phyloP scores from a whole-genome alignment of 2,888 invertebrate genomes.

The Diachrysia chrysitis region DNA sequence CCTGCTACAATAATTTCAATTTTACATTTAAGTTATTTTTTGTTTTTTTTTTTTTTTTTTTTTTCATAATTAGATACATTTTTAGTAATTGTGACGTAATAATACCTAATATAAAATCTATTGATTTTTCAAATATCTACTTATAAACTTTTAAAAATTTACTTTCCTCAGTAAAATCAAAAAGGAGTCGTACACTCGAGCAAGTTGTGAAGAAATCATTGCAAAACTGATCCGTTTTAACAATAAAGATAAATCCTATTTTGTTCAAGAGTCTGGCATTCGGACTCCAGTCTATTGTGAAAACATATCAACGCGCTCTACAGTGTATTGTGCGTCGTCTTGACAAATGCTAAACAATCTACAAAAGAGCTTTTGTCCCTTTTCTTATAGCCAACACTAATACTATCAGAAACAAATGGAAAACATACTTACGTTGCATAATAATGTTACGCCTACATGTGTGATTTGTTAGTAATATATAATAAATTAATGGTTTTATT shows the following conservation, averaged over 20 bases:
- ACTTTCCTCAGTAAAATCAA: background rate
- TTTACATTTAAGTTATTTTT: too few species aligned
- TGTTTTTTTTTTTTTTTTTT: too few species aligned
- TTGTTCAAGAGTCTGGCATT: background rate
- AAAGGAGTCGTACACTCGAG: background rate
- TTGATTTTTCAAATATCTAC: too few species aligned
- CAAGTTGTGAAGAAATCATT: background rate
- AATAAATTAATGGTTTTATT: too few species aligned
- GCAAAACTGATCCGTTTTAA: constrained; percentile 1
- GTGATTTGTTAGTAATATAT: too few species aligned
- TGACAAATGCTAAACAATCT: constrained; percentile 9
- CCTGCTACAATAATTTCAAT: too few species aligned
- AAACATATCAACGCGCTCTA: constrained; percentile 6
- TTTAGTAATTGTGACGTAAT: too few species aligned
- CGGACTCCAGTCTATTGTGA: background rate
- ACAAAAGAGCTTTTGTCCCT: constrained; percentile 6
- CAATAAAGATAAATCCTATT: constrained; percentile 3
- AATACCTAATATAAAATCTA: too few species aligned
- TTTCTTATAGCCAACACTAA: constrained; percentile 1
- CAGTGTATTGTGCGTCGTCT: constrained; percentile 5
- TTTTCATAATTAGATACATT: too few species aligned
- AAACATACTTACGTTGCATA: background rate
- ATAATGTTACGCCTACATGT: background rate
- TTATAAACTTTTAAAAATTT: too few species aligned
- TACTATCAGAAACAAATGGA: background rate